phyloP scores from a whole-genome alignment of 1,140 invertebrate species.

The Drosophila virilis region DNA sequence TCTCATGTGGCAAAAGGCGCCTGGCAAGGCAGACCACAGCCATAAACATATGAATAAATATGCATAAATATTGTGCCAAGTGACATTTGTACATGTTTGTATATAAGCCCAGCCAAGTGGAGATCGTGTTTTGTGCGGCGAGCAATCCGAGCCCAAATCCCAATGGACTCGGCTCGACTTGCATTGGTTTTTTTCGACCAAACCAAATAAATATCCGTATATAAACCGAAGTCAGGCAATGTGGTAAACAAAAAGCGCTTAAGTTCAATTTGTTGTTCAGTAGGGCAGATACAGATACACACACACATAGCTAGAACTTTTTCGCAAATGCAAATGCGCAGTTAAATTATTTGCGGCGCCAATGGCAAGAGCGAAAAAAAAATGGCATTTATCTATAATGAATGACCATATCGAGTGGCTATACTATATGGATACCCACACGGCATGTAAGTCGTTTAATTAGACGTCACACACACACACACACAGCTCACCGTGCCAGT shows the following conservation, averaged over 20 bases:
- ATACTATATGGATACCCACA: conserved; percentile 10
- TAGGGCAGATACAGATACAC: conserved; percentile 10
- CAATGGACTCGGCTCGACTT: not conserved
- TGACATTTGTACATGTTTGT: conserved; percentile 8
- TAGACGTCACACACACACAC: conserved; percentile 26
- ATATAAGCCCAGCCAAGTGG: not conserved
- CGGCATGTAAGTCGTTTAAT: conserved; percentile 54
- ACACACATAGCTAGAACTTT: conserved; percentile 11
- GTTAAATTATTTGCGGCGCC: conserved; percentile 34
- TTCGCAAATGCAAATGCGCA: conserved; percentile 39
- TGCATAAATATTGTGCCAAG: conserved; percentile 25
- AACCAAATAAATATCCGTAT: conserved; percentile 8
- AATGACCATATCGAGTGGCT: conserved; percentile 40
- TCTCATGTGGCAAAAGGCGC: conserved; percentile 30
- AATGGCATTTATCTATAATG: conserved; percentile 60
- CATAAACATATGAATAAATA: conserved; percentile 50
- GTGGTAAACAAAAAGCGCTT: conserved; percentile 21
- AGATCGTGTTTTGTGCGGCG: conserved; percentile 14
- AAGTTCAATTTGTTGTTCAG: conserved; percentile 16
- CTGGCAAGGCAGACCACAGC: conserved; percentile 30
- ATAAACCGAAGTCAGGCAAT: conserved; percentile 10
- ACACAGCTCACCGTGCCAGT: conserved; percentile 7
- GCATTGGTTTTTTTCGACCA: conserved; percentile 14
- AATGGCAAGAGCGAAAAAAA: conserved; percentile 17
- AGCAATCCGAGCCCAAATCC: conserved; percentile 10